These are phyloP conservation scores for Genyomyrus donnyi DNA, from an alignment of 2,113 vertebrate genomes.

Conservation along the genomic window DNA sequence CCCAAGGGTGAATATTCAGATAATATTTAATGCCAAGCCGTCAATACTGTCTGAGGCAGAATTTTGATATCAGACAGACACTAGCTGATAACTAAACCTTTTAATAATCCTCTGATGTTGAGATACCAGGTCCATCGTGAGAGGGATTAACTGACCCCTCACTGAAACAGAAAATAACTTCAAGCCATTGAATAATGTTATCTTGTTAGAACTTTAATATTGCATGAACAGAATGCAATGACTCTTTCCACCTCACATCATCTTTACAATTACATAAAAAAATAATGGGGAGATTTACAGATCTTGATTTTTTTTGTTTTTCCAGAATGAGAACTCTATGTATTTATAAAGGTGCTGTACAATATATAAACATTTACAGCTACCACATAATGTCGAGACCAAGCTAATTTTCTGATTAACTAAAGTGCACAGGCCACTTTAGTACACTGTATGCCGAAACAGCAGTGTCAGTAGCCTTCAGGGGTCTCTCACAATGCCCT, in stretches of 20 bases:
- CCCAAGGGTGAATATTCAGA: background rate
- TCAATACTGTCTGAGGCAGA: background rate
- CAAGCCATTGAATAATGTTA: conserved; percentile 1
- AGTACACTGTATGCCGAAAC: conserved; percentile 38
- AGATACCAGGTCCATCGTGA: background rate
- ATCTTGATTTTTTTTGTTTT: conserved; percentile 50
- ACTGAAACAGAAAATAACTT: background rate
- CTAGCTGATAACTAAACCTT: background rate
- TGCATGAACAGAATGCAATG: conserved; percentile 65
- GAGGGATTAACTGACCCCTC: background rate
- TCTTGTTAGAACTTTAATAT: conserved; percentile 59
- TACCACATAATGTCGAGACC: conserved; percentile 67
- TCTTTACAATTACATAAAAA: conserved; percentile 82
- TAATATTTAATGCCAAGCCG: background rate
- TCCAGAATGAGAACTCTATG: conserved; percentile 57
- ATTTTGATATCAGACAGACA: background rate
- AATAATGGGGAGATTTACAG: conserved; percentile 87
- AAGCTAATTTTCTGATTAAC: conserved; percentile 54
- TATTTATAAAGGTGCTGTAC: conserved; percentile 98
- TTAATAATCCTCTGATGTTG: background rate
- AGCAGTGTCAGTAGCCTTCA: background rate
- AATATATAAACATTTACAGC: conserved; percentile 99
- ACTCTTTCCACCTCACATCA: conserved; percentile 55
- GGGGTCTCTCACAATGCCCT: background rate
- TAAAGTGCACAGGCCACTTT: conserved; percentile 76